Base-by-base conservation (phyloP, 2,888 invertebrate genomes). In the Theretra japonica region DNA sequence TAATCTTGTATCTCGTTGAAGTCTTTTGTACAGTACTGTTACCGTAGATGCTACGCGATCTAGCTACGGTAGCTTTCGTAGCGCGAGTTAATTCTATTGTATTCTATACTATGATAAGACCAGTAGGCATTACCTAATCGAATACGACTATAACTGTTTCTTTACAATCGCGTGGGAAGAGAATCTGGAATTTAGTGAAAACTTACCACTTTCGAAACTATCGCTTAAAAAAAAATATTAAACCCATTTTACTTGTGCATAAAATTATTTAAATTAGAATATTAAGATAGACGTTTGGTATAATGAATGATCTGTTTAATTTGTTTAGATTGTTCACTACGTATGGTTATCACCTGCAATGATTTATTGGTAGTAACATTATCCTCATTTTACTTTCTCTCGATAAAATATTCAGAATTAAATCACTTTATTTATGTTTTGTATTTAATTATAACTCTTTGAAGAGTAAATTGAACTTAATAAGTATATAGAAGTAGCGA, bases 1-100 rank as follows among this genome's bases (percentile, higher is more conserved):
- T 0, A 30, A 17, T 1, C 0, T 60, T 30, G 60, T 4, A n/a
- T 21, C 65, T 75, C 86, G 86, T 86, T 86, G 79, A 85, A 77
- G 74, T 86, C 83, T 86, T 82, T 82, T 82, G 75, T 77, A 81
- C 28, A 71, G 70, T 73, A 75, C 59, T 21, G 21, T 28, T 41
- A 59, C 75, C 80, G 86, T 83, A 85, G 83, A 80, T 7, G 79
- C 85, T 86, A 84, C 86, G 83, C 76, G 53, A 6, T 17, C 28
- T 25, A 56, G 82, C 84, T 83, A 83, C 85, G 84, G 73, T 71
- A 70, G 71, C 71, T 74, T 70, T 70, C 83, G 82, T 82, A 82
- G 82, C 82, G 69, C 62, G 4, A 48, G 11, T n/a, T 60, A 23
- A 28, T 56, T 62, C 58, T 58, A 70, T 41, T 70, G 41, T 70